A percentile compares a stretch with the other conserved stretches of the same genome.
Evolutionary conservation across 2,797 vertebrate genomes (phyloP).

Genomic region (Gymnocypris eckloni): DNA sequence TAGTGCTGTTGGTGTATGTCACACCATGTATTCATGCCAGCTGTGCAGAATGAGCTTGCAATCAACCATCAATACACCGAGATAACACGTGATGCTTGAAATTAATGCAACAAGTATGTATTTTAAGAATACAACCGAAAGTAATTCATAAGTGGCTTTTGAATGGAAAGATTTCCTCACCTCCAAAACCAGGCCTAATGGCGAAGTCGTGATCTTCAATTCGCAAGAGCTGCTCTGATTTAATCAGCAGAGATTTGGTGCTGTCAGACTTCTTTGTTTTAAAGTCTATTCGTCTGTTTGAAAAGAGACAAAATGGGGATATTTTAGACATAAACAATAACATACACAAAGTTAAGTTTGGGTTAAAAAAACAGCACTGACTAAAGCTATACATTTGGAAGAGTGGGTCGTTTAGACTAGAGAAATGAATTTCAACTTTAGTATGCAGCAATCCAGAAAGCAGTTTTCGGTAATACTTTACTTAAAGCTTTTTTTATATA

Average conservation of each 20-base stretch:
- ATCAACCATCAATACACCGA: background rate
- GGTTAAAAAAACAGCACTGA: background rate
- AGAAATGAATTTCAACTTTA: background rate
- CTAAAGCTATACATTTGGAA: background rate
- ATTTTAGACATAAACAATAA: background rate
- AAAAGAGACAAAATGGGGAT: background rate
- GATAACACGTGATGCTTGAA: background rate
- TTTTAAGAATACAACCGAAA: background rate
- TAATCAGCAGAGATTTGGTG: slow-evolving; percentile 85
- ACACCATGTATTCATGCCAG: background rate
- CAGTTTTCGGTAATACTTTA: background rate
- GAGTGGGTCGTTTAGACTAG: background rate
- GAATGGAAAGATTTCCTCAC: slow-evolving; percentile 70
- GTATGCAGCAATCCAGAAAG: background rate
- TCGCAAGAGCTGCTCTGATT: slow-evolving; percentile 87
- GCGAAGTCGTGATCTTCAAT: slow-evolving; percentile 93
- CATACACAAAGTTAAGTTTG: background rate
- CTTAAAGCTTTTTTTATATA: background rate
- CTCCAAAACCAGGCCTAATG: slow-evolving; percentile 91
- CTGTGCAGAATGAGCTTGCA: background rate
- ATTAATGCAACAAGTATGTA: background rate
- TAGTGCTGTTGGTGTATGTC: background rate
- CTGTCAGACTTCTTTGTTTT: slow-evolving; percentile 86
- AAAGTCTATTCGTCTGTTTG: slow-evolving; percentile 74
- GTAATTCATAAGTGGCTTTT: slow-evolving; percentile 1